Conservation (phyloP, 1,140 invertebrate genomes). For the Chlorops oryzae region DNA sequence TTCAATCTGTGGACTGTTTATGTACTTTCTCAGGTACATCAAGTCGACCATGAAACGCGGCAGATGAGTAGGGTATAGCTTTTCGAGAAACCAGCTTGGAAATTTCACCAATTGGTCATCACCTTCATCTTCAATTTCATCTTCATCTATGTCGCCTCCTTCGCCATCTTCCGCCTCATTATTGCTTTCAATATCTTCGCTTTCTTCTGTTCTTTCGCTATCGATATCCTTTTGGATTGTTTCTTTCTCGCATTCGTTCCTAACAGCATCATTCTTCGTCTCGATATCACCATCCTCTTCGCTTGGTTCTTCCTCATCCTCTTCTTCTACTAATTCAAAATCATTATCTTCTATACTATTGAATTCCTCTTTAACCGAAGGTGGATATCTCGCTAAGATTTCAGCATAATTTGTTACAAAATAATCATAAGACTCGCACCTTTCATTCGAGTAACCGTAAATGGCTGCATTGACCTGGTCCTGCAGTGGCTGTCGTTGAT, state of each 20-base stretch:
- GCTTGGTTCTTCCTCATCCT: slow-evolving; percentile 7
- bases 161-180: slow-evolving; percentile 19
- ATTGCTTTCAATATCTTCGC: slow-evolving; percentile 10
- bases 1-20: slow-evolving; percentile 69
- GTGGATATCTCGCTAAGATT: slow-evolving; percentile 13
- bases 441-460: slow-evolving; percentile 55
- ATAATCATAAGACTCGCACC: slow-evolving; percentile 54
- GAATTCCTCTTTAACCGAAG: slow-evolving; percentile 21
- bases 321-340: slow-evolving; percentile 16
- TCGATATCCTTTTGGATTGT: slow-evolving; percentile 9
- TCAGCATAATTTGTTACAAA: slow-evolving; percentile 49
- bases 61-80: slow-evolving; percentile 55
- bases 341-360: slow-evolving; percentile 19
- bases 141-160: slow-evolving; percentile 16
- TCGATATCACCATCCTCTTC: neutral
- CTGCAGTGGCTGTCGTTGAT: slow-evolving; percentile 51
- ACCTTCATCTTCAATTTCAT: slow-evolving; percentile 16
- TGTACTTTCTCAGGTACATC: slow-evolving; percentile 56
- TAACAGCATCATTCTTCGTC: slow-evolving; percentile 9
- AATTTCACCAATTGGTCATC: slow-evolving; percentile 40
- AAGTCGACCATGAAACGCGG: slow-evolving; percentile 63
- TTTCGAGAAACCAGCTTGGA: slow-evolving; percentile 61
- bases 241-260: slow-evolving; percentile 21
- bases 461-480: slow-evolving; percentile 57
- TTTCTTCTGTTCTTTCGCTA: slow-evolving; percentile 1